Evolutionary conservation across 2,113 vertebrate genomes (phyloP).

Genomic region (Myiopsitta monachus): DNA sequence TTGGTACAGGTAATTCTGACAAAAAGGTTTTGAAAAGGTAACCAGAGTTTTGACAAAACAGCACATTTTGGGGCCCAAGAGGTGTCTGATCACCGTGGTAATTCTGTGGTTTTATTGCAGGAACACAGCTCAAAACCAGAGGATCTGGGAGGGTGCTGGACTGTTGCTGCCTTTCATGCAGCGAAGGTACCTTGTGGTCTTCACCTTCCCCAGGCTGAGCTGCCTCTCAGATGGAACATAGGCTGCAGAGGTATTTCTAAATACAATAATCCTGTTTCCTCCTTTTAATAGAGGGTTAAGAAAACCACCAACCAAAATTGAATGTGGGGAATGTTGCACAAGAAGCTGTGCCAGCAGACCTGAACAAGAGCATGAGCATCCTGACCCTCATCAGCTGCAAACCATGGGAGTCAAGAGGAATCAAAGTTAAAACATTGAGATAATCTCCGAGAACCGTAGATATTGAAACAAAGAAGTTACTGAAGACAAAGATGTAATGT

Average conservation of each 20-base stretch:
- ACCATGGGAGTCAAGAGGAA: too few relatives aligned
- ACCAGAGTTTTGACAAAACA: rapidly evolving
- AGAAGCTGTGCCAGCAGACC: too few relatives aligned
- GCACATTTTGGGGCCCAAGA: rapidly evolving
- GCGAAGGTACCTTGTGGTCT: rapidly evolving
- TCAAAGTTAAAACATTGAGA: too few relatives aligned
- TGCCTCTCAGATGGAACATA: rapidly evolving
- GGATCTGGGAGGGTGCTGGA: not conserved
- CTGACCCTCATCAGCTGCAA: too few relatives aligned
- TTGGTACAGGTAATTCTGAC: not conserved
- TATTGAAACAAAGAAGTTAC: too few relatives aligned
- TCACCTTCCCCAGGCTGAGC: rapidly evolving
- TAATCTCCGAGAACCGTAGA: too few relatives aligned
- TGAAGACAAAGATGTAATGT: too few relatives aligned
- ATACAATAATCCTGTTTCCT: rapidly evolving
- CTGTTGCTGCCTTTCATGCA: rapidly evolving
- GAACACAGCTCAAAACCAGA: not conserved
- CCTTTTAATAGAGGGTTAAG: too few relatives aligned
- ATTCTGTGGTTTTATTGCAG: not conserved
- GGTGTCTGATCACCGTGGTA: rapidly evolving
- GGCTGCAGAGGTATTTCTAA: not conserved
- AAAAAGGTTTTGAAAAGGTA: not conserved
- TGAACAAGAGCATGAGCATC: too few relatives aligned
- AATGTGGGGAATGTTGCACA: too few relatives aligned
- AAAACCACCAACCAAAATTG: rapidly evolving